These are phyloP conservation scores for Alouatta palliata DNA, from an alignment of 2,113 vertebrate species.

Conservation along the genomic window DNA sequence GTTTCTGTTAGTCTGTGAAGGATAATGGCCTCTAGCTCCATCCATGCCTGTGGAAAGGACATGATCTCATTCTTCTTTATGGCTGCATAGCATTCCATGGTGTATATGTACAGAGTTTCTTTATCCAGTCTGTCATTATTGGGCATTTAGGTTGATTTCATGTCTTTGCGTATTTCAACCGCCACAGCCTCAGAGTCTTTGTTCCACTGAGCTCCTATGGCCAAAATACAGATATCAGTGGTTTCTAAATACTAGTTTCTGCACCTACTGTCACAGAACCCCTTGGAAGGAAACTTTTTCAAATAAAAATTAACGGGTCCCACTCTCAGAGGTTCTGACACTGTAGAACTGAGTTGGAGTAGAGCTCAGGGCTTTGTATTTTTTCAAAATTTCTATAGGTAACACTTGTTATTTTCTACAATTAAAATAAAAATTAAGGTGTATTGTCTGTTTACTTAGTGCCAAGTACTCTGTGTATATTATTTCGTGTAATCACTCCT, in stretches of 20 bases:
- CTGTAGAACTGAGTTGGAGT: neutral
- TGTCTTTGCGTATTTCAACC: neutral
- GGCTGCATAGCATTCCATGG: too few species aligned
- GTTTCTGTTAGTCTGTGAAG: too few species aligned
- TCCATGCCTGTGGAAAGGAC: too few species aligned
- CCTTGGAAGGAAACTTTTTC: neutral
- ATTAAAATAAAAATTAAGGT: neutral
- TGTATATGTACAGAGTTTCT: too few species aligned
- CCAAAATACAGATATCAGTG: too few species aligned
- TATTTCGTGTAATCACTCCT: neutral
- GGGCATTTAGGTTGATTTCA: too few species aligned
- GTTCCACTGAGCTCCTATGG: neutral
- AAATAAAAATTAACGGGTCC: neutral
- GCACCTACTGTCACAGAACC: neutral
- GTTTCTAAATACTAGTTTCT: neutral
- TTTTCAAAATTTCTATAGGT: neutral
- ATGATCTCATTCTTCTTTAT: too few species aligned
- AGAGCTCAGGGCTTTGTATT: accelerated
- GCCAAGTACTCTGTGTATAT: neutral
- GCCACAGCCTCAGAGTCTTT: accelerated
- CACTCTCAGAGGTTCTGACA: neutral
- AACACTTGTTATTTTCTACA: neutral
- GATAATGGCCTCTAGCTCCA: too few species aligned
- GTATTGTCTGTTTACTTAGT: neutral
- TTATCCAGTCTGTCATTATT: too few species aligned